phyloP scores from a whole-genome alignment of 2,888 invertebrate species.

The Apamea crenata region DNA sequence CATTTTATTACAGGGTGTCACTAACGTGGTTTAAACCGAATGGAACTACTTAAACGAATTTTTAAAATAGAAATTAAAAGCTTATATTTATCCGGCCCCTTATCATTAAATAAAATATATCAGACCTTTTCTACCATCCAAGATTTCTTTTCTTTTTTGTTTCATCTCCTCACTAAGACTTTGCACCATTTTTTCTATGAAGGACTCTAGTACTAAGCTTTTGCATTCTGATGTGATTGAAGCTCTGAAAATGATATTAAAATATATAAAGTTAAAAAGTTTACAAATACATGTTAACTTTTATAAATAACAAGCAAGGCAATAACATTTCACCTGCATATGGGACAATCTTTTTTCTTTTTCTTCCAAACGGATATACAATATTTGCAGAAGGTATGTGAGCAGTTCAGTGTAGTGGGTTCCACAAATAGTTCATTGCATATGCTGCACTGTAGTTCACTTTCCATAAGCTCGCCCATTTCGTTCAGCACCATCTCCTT shows the following conservation, averaged over 20 bases:
- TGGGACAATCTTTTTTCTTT: slow-evolving; percentile 93
- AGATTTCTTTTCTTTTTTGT: slow-evolving; percentile 88
- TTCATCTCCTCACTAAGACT: slow-evolving; percentile 91
- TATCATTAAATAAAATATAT: not conserved
- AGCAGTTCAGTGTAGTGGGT: slow-evolving; percentile 93
- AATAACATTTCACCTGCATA: slow-evolving; percentile 88
- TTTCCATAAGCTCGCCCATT: slow-evolving; percentile 91
- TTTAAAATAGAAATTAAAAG: not conserved
- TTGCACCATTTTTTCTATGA: slow-evolving; percentile 93
- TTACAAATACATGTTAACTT: not conserved
- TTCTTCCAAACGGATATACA: slow-evolving; percentile 93
- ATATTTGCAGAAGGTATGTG: slow-evolving; percentile 93
- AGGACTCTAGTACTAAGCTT: slow-evolving; percentile 93
- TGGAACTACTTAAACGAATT: not conserved
- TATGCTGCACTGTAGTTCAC: slow-evolving; percentile 93
- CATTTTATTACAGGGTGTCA: not conserved
- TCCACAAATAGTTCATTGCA: slow-evolving; percentile 94
- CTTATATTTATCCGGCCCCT: slow-evolving; percentile 25
- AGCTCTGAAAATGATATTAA: slow-evolving; percentile 70
- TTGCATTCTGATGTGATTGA: slow-evolving; percentile 88
- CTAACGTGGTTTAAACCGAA: not conserved
- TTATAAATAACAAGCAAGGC: not conserved
- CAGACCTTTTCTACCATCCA: slow-evolving; percentile 87
- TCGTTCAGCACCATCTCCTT: slow-evolving; percentile 77
- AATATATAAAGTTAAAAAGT: not conserved